Evolutionary conservation across 2,113 vertebrate species (phyloP).

Genomic region (Cairina moschata): DNA sequence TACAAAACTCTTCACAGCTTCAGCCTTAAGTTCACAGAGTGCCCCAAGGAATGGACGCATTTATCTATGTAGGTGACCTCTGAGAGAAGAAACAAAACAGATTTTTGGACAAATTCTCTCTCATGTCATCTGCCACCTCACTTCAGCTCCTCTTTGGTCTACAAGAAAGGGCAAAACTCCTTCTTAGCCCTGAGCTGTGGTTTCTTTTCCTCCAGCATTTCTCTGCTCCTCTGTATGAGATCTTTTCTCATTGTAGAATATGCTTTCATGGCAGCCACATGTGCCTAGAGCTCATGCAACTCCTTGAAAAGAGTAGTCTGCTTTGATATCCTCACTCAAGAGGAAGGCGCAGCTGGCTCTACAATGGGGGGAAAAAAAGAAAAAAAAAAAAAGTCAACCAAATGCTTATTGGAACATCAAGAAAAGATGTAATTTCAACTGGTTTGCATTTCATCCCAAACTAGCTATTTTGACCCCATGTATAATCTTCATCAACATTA

Average conservation of each 20-base stretch:
- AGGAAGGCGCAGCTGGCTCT: neutral
- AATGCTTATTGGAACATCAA: neutral
- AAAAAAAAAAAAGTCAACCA: neutral
- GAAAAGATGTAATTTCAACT: neutral
- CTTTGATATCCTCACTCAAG: neutral
- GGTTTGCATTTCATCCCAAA: neutral
- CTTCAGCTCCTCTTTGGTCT: neutral
- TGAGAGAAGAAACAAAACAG: conserved; percentile 21
- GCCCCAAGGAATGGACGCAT: neutral
- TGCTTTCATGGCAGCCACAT: neutral
- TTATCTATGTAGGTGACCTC: conserved; percentile 39
- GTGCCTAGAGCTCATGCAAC: neutral
- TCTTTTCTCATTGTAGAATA: neutral
- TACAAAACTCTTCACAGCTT: conserved; percentile 1
- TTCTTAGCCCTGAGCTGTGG: neutral
- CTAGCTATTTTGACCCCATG: neutral
- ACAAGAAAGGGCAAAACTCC: neutral
- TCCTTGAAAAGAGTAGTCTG: neutral
- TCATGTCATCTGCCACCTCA: conserved; percentile 7
- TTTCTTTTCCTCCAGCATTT: neutral
- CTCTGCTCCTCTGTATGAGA: neutral
- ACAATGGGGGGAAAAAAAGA: accelerated
- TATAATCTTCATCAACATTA: neutral
- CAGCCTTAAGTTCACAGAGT: conserved; percentile 21
- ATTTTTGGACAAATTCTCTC: conserved; percentile 46